Conservation (phyloP, 92 coral and sea anemone species). For the Micromussa lordhowensis region DNA sequence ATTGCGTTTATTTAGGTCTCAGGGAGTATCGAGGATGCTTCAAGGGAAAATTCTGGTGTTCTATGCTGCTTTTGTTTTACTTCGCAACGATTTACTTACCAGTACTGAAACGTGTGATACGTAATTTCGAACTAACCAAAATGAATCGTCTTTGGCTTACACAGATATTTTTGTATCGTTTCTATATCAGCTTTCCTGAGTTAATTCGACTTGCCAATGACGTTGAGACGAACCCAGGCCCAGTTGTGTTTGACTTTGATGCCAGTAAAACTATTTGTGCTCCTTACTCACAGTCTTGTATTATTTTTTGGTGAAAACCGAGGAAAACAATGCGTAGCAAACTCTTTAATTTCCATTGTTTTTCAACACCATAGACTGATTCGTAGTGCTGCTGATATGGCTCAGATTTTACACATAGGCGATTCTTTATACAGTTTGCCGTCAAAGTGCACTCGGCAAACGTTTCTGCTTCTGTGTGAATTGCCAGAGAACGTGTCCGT, state of each 20-base stretch:
- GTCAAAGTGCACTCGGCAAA: background rate
- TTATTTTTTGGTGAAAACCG: conserved; percentile 7
- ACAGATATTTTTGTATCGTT: conserved; percentile 23
- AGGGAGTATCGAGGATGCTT: conserved; percentile 21
- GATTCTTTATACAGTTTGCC: background rate
- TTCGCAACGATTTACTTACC: conserved; percentile 30
- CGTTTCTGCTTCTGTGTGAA: too few species aligned
- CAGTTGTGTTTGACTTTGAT: conserved; percentile 14
- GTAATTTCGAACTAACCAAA: conserved; percentile 17
- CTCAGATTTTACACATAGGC: too few species aligned
- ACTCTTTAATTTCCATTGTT: conserved; percentile 22
- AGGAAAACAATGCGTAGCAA: conserved; percentile 15
- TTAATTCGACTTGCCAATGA: background rate
- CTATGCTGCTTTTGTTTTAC: conserved; percentile 45
- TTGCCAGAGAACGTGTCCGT: conserved; percentile 9
- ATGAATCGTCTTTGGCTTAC: conserved; percentile 49
- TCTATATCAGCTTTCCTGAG: background rate
- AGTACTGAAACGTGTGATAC: conserved; percentile 14
- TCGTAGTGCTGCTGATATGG: conserved; percentile 3
- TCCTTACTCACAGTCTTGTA: conserved; percentile 15
- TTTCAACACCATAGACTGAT: background rate
- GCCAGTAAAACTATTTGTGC: conserved; percentile 26
- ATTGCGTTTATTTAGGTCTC: conserved; percentile 20
- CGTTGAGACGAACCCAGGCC: conserved; percentile 17
- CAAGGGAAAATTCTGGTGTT: conserved; percentile 36